phyloP scores from a whole-genome alignment of 1,140 invertebrate genomes.

The Teleogryllus occipitalis region DNA sequence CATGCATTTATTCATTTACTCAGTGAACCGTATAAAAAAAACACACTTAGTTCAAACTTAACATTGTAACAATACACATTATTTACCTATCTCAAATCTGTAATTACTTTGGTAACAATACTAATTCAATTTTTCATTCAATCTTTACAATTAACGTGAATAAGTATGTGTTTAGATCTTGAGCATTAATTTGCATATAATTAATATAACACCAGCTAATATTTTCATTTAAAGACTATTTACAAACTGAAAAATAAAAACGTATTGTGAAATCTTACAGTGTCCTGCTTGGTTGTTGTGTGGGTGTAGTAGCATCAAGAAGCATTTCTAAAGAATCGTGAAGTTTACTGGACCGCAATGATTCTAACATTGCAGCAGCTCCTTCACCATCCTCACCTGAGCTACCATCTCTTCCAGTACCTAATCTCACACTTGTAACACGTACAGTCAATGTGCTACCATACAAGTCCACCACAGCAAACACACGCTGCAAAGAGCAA shows the following conservation, averaged over 20 bases:
- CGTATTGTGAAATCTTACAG: not conserved
- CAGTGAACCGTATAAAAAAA: too few relatives aligned
- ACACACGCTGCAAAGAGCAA: conserved; percentile 50
- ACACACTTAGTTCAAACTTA: too few relatives aligned
- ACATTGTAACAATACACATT: too few relatives aligned
- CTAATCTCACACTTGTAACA: conserved; percentile 44
- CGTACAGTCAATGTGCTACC: conserved; percentile 56
- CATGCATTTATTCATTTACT: too few relatives aligned
- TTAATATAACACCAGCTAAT: not conserved
- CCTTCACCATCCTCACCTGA: not conserved
- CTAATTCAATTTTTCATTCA: too few relatives aligned
- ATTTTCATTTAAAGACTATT: too few relatives aligned
- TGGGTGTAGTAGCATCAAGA: conserved; percentile 34
- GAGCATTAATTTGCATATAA: not conserved
- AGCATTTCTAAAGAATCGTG: conserved; percentile 32
- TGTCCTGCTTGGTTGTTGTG: not conserved
- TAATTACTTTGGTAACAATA: too few relatives aligned
- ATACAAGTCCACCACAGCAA: conserved; percentile 64
- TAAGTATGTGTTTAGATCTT: not conserved
- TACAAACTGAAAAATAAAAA: too few relatives aligned
- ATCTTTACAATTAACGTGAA: too few relatives aligned
- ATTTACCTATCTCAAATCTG: too few relatives aligned
- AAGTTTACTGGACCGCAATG: conserved; percentile 23
- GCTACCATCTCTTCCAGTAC: not conserved
- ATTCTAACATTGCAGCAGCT: conserved; percentile 16